phyloP scores from a whole-genome alignment of 2,888 invertebrate genomes.

The Stenotaenia linearis region DNA sequence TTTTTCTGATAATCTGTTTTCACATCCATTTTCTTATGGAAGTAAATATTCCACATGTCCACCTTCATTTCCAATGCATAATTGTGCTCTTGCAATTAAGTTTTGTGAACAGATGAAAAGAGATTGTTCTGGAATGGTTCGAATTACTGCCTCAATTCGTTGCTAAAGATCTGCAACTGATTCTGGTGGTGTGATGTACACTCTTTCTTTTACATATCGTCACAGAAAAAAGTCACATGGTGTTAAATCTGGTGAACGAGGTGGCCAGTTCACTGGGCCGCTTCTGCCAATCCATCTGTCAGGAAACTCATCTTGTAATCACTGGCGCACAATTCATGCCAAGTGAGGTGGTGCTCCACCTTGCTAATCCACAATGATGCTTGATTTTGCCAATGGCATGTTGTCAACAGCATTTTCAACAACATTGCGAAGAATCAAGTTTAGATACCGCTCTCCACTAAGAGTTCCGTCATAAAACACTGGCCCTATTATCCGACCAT shows the following conservation, averaged over 20 bases:
- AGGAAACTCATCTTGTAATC: conserved; percentile 30
- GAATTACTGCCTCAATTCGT: background rate
- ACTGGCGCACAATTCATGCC: background rate
- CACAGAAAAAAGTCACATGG: conserved; percentile 24
- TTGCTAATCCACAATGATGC: conserved; percentile 33
- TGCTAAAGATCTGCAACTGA: background rate
- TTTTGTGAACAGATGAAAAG: background rate
- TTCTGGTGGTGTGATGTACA: background rate
- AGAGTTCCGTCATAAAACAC: background rate
- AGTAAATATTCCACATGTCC: background rate
- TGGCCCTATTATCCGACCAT: background rate
- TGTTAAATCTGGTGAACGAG: conserved; percentile 30
- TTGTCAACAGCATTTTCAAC: background rate
- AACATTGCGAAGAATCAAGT: background rate
- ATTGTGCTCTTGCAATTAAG: background rate
- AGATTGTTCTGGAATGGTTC: background rate
- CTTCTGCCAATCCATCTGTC: conserved; percentile 35
- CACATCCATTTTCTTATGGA: no score
- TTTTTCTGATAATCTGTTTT: no score
- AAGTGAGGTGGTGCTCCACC: conserved; percentile 35
- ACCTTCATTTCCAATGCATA: background rate
- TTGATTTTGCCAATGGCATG: background rate
- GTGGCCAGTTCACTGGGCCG: conserved; percentile 34
- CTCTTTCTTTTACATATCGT: background rate
- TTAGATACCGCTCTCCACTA: background rate